Conservation (phyloP, 2,113 vertebrate genomes). For the Diadophis punctatus region DNA sequence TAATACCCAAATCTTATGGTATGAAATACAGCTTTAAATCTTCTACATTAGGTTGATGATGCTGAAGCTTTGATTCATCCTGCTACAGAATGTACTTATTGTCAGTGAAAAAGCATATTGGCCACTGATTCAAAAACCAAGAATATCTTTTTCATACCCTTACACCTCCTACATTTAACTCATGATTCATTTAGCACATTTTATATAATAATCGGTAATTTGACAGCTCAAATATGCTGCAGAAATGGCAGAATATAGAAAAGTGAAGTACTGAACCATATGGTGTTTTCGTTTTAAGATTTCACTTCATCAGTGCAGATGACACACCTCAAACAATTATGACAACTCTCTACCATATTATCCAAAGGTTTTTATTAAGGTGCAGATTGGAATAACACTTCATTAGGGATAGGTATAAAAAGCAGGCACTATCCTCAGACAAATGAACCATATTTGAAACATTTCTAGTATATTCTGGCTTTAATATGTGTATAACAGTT, state of each 20-base stretch:
- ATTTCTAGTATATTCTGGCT: neutral
- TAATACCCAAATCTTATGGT: neutral
- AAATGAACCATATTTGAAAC: neutral
- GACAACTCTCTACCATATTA: neutral
- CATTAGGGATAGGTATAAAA: neutral
- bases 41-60: neutral
- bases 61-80: neutral
- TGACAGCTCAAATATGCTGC: neutral
- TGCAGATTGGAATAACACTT: neutral
- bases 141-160: neutral
- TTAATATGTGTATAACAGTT: neutral
- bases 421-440: neutral
- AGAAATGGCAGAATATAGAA: neutral
- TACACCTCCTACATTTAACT: neutral
- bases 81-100: neutral
- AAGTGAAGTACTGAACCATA: neutral
- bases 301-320: neutral
- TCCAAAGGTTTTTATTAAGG: neutral
- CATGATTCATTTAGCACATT: neutral
- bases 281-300: neutral
- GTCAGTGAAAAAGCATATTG: neutral
- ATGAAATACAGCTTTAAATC: neutral
- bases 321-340: neutral
- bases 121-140: neutral
- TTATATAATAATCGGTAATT: neutral